These are phyloP conservation scores for Aldabrachelys gigantea DNA, from an alignment of 2,113 vertebrate species.

Conservation along the genomic window DNA sequence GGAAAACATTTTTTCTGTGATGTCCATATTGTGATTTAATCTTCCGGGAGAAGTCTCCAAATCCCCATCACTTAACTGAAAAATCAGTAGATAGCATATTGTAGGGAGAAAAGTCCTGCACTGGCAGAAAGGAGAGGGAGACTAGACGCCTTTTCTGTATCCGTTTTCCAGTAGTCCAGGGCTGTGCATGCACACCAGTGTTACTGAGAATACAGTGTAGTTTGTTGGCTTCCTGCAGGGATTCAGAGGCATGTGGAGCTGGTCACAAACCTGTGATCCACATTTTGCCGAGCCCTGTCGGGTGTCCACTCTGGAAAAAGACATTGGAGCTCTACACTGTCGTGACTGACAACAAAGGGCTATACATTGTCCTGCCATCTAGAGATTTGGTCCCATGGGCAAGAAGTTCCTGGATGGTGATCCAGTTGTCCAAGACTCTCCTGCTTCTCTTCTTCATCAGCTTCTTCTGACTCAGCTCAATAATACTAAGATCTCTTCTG, in stretches of 20 bases:
- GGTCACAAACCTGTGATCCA: background rate
- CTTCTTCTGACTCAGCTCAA: slow-evolving; percentile 82
- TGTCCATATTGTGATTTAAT: background rate
- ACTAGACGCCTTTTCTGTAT: background rate
- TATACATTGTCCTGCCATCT: slow-evolving; percentile 61
- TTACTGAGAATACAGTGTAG: background rate
- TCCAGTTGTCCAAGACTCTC: background rate
- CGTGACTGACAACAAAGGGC: slow-evolving; percentile 82
- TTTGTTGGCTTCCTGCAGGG: background rate
- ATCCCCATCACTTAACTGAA: background rate
- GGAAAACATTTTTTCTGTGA: background rate
- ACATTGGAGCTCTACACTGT: slow-evolving; percentile 64
- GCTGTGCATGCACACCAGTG: background rate
- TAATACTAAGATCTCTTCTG: slow-evolving; percentile 36
- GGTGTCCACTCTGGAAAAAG: background rate
- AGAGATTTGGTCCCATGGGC: slow-evolving; percentile 75
- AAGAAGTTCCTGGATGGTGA: slow-evolving; percentile 76
- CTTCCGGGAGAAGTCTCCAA: background rate
- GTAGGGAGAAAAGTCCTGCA: accelerated
- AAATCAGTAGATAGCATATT: background rate
- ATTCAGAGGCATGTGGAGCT: background rate
- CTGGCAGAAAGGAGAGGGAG: background rate
- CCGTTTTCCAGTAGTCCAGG: background rate
- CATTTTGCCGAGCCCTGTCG: background rate
- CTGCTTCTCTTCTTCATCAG: background rate